A percentile compares a stretch with the other conserved stretches of the same genome.
Evolutionary conservation across 2,888 invertebrate genomes (phyloP).

Genomic region (Parascotia fuliginaria): DNA sequence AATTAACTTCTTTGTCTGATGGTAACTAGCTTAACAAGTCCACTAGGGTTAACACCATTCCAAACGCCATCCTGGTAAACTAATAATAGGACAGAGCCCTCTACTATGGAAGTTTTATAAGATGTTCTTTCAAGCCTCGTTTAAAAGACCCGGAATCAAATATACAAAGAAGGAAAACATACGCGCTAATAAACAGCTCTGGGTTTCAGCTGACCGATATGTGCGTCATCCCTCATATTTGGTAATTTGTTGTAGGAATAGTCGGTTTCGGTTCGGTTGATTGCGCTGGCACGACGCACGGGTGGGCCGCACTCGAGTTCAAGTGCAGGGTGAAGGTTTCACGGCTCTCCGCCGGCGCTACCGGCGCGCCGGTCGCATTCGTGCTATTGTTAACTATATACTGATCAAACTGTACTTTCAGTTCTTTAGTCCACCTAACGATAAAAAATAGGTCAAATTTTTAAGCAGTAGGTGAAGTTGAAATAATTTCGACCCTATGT

Average conservation of each 20-base stretch:
- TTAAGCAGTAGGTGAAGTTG: neutral
- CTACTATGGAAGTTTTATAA: too few relatives aligned
- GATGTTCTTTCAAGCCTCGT: too few relatives aligned
- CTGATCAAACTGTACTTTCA: constrained; percentile 20
- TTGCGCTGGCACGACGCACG: constrained; percentile 65
- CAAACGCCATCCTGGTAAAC: too few relatives aligned
- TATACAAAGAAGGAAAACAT: too few relatives aligned
- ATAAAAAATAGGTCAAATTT: constrained; percentile 12
- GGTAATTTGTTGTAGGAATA: constrained; percentile 54
- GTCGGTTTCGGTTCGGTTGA: constrained; percentile 66
- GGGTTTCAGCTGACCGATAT: too few relatives aligned
- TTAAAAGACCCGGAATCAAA: too few relatives aligned
- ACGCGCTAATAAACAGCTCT: too few relatives aligned
- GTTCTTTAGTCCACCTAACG: constrained; percentile 8
- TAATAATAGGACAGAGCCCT: too few relatives aligned
- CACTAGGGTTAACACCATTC: too few relatives aligned
- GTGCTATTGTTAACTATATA: constrained; percentile 25
- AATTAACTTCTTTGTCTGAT: too few relatives aligned
- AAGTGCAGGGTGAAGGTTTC: constrained; percentile 84
- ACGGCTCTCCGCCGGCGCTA: constrained; percentile 33
- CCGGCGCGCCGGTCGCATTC: constrained; percentile 22
- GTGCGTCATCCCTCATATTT: too few relatives aligned
- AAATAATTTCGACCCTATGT: neutral
- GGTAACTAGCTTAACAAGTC: too few relatives aligned
- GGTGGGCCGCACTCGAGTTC: constrained; percentile 65